Conservation (phyloP, 2,113 vertebrate species). For the Geococcyx californianus region DNA sequence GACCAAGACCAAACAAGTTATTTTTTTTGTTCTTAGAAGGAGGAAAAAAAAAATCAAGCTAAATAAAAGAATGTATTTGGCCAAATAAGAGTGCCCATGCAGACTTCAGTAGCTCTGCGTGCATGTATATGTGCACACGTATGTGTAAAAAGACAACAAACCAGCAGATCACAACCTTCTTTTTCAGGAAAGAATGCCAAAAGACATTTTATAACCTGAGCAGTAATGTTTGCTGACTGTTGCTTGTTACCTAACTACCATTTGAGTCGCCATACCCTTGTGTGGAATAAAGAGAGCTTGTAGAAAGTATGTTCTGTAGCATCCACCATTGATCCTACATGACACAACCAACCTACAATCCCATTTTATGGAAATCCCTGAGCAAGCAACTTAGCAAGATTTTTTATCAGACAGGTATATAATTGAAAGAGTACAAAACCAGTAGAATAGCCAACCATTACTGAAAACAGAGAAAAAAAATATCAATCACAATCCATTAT, state of each 20-base stretch:
- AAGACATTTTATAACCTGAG: neutral
- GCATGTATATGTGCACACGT: accelerated
- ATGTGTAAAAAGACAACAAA: neutral
- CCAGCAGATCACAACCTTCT: neutral
- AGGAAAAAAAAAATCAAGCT: neutral
- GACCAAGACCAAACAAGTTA: neutral
- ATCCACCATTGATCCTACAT: neutral
- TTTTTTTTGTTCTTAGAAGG: neutral
- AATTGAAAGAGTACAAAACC: neutral
- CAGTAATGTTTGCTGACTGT: neutral
- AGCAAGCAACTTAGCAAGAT: neutral
- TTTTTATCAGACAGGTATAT: neutral
- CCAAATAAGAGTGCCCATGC: neutral
- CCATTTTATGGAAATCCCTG: neutral
- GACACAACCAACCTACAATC: accelerated
- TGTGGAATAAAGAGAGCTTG: neutral
- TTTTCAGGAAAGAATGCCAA: neutral
- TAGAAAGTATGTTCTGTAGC: neutral
- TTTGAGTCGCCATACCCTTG: neutral
- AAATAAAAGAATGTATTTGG: neutral
- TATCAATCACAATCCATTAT: neutral
- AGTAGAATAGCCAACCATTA: neutral
- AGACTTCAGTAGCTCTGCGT: neutral
- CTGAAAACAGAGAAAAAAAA: neutral
- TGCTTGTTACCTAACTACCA: neutral